Evolutionary conservation across 2,888 invertebrate genomes (phyloP).

Genomic region (Hipparchia sbordonii): DNA sequence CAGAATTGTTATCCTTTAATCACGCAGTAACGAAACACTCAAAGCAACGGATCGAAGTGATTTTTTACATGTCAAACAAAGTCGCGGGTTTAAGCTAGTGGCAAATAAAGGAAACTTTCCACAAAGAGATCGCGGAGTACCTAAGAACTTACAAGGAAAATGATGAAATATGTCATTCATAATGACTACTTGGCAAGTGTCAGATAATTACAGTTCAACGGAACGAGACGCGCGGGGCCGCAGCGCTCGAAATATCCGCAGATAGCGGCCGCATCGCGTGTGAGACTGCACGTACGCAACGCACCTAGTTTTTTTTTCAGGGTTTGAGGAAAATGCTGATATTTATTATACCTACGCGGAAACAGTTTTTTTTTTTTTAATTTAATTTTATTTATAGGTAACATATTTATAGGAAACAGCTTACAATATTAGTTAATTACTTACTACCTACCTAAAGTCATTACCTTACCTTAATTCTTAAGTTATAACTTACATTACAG

Average conservation of each 20-base stretch:
- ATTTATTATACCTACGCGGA: neutral
- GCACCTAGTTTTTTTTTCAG: neutral
- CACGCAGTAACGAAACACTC: too few relatives aligned
- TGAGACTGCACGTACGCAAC: neutral
- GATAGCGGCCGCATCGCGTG: neutral
- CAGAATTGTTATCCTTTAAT: too few relatives aligned
- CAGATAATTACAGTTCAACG: constrained; percentile 9
- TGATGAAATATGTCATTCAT: constrained; percentile 1
- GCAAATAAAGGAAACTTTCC: neutral
- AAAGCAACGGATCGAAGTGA: too few relatives aligned
- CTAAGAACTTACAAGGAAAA: neutral
- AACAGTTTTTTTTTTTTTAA: too few relatives aligned
- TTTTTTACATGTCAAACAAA: too few relatives aligned
- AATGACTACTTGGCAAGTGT: neutral
- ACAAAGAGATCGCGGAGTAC: neutral
- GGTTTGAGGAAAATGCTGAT: neutral
- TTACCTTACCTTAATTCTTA: too few relatives aligned
- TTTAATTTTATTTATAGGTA: too few relatives aligned
- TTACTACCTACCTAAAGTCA: too few relatives aligned
- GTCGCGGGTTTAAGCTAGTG: too few relatives aligned
- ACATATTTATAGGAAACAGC: too few relatives aligned
- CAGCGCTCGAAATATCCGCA: constrained; percentile 1
- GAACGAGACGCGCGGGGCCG: neutral
- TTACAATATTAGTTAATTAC: too few relatives aligned
- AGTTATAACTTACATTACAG: too few relatives aligned